Percentiles rank a stretch among this genome's conserved stretches.
phyloP scores from a whole-genome alignment of 2,797 vertebrate species.

The Scleropages formosus region DNA sequence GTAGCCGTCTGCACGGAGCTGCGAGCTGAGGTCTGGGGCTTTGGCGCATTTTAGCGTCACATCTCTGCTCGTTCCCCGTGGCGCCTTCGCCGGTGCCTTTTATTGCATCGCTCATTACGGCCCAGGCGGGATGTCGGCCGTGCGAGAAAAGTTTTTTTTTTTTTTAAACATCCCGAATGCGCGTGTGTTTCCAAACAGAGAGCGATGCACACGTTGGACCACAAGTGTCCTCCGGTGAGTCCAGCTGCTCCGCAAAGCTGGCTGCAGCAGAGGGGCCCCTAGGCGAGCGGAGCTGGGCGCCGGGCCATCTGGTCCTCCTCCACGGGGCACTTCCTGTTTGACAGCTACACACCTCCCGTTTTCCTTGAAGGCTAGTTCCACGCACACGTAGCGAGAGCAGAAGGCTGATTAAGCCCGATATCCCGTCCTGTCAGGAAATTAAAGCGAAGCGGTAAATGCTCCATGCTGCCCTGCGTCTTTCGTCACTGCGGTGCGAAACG shows the following conservation, averaged over 20 bases:
- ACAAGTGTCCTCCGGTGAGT: too few relatives aligned
- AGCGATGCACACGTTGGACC: too few relatives aligned
- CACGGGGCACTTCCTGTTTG: background rate
- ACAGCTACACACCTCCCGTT: background rate
- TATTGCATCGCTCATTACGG: conserved; percentile 46
- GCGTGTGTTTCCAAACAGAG: too few relatives aligned
- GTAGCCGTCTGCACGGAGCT: background rate
- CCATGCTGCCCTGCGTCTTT: too few relatives aligned
- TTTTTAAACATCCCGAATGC: too few relatives aligned
- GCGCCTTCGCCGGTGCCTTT: background rate
- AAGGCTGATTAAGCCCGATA: too few relatives aligned
- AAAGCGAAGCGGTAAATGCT: too few relatives aligned
- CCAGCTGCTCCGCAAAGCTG: too few relatives aligned
- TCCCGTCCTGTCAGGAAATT: too few relatives aligned
- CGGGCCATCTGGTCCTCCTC: background rate
- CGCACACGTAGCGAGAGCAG: too few relatives aligned
- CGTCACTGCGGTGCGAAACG: too few relatives aligned
- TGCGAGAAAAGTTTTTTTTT: conserved; percentile 6
- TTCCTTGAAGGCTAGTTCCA: too few relatives aligned
- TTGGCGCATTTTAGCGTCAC: background rate
- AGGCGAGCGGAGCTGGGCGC: background rate
- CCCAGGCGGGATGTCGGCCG: conserved; percentile 42
- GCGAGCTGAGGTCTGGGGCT: background rate
- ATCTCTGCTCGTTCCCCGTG: background rate
- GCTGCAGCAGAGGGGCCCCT: background rate